Percentiles rank a stretch among this genome's conserved stretches.
Conservation (phyloP, 2,888 invertebrate species). For the Lepidochitona cinerea region DNA sequence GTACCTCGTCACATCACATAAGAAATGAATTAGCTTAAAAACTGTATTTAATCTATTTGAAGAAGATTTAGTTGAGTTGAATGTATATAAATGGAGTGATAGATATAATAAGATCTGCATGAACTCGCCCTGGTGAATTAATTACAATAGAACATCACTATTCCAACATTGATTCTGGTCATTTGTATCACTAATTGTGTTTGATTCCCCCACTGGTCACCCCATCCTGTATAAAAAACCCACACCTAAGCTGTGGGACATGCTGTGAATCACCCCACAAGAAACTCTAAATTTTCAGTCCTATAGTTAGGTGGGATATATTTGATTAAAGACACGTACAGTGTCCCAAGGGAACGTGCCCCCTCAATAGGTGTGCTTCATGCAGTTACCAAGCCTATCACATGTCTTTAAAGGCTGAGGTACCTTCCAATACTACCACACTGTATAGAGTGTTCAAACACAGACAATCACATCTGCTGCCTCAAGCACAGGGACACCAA, state of each 20-base stretch:
- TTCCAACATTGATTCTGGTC: too few relatives aligned
- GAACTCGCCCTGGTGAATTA: neutral
- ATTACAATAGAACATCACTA: neutral
- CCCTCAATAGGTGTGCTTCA: neutral
- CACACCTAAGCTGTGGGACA: neutral
- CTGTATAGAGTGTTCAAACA: neutral
- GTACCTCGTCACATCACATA: too few relatives aligned
- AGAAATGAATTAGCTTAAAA: too few relatives aligned
- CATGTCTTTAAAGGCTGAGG: too few relatives aligned
- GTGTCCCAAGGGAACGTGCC: neutral
- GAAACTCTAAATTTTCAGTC: neutral
- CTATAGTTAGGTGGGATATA: neutral
- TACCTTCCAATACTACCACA: neutral
- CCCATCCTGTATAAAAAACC: too few relatives aligned
- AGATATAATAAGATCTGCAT: too few relatives aligned
- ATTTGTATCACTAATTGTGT: too few relatives aligned
- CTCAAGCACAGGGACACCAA: neutral
- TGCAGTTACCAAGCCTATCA: neutral
- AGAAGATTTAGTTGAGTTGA: too few relatives aligned
- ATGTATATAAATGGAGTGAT: too few relatives aligned
- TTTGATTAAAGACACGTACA: conserved; percentile 8
- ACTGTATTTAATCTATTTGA: too few relatives aligned
- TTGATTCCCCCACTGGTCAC: too few relatives aligned
- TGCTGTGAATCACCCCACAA: neutral
- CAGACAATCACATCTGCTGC: neutral